Conservation (phyloP, 2,113 vertebrate species). For the Prietella phreatophila region DNA sequence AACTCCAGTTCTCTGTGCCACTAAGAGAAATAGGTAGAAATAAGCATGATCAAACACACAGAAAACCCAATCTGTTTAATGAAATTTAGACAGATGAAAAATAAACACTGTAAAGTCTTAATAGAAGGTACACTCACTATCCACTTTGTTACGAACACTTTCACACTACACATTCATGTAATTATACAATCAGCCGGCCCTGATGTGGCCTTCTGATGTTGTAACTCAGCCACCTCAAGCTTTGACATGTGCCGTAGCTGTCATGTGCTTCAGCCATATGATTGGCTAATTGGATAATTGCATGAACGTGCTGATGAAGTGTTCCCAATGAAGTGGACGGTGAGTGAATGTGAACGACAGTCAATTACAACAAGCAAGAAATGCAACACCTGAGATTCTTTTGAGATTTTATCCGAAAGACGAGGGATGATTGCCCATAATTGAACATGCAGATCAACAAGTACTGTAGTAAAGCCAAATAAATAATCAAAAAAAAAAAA, state of each 20-base stretch:
- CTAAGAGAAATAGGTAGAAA: slow-evolving; percentile 58
- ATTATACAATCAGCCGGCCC: neutral
- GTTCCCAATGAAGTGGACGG: neutral
- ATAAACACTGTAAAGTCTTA: neutral
- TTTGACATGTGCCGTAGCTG: neutral
- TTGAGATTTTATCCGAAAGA: neutral
- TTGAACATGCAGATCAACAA: neutral
- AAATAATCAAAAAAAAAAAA: neutral
- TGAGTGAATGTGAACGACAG: neutral
- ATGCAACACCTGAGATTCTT: neutral
- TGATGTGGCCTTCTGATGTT: neutral
- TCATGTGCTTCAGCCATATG: neutral
- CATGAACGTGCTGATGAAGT: neutral
- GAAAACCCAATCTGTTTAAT: neutral
- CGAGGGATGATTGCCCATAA: neutral
- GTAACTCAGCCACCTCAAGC: neutral
- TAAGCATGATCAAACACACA: neutral
- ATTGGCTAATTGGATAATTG: neutral
- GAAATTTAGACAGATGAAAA: neutral
- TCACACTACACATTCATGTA: neutral
- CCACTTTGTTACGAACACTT: neutral
- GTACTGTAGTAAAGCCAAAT: neutral
- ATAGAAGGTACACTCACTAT: neutral
- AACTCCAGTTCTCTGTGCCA: slow-evolving; percentile 80
- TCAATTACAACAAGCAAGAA: neutral